Evolutionary conservation across 2,797 vertebrate genomes (phyloP), one percentile per base, ranked within the genome.

Genomic region (Pelodytes ibericus): DNA sequence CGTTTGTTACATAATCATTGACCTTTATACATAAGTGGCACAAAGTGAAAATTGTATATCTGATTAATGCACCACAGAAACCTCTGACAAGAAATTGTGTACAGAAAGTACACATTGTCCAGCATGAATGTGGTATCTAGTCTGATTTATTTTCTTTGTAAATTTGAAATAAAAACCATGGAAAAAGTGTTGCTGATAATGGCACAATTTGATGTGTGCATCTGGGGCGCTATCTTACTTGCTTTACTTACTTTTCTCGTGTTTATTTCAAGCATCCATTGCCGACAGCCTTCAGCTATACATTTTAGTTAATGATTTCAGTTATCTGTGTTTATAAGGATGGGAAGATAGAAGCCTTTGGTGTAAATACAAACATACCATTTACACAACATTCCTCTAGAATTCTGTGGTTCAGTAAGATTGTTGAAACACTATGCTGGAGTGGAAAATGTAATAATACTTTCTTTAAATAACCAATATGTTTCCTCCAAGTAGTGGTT

Each of bases 401-500:
- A 78, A 60, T 71, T 36, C 66, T 78, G 70, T 73, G 76, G 76
- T 60, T 61, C n/a, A 33, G 18, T 44, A 58, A 56, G 72, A 62
- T 49, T 60, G 33, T 49, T 36, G 44, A 63, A 57, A 39, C 53
- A 18, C 11, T 39, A 27, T 67, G 41, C 27, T 70, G 72, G 62
- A 68, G 18, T 66, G 61, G 60, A 73, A 78, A 78, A 61, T 72
- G 41, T 15, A 41, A 72, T 68, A 29, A 22, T 39, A 60, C 62
- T 67, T 67, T 25, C 70, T 73, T 68, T 51, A 72, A 72, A 68
- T 72, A 78, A 60, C 70, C 63, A 67, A 56, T 72, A 68, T 62
- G 62, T 63, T 69, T 64, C 36, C 59, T 60, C 24, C 30, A 7
- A 47, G 16, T 68, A 57, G 44, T 16, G 56, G 76, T 53, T 26